Evolutionary conservation across 1,140 invertebrate species (phyloP).

Genomic region (Lysiphlebus fabarum): DNA sequence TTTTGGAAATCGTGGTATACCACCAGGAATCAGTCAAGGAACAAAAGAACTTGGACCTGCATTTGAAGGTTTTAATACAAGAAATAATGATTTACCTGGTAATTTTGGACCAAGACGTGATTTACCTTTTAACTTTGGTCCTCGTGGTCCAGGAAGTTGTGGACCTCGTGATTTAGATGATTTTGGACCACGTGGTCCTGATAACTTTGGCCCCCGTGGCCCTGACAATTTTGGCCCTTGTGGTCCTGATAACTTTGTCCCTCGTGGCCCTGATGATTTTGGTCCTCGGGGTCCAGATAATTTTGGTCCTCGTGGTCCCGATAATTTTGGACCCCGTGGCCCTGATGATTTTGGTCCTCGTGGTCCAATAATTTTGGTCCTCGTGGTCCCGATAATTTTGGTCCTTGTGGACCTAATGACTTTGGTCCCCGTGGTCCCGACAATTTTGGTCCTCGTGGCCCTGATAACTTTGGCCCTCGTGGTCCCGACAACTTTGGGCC

Average conservation of each 20-base stretch:
- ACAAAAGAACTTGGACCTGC: too few relatives aligned
- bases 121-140: too few relatives aligned
- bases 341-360: slow-evolving; percentile 15
- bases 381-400: slow-evolving; percentile 20
- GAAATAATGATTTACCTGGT: too few relatives aligned
- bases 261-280: slow-evolving; percentile 25
- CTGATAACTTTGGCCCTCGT: slow-evolving; percentile 9
- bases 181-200: not conserved
- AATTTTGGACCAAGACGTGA: not conserved
- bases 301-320: slow-evolving; percentile 20
- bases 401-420: slow-evolving; percentile 18
- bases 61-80: too few relatives aligned
- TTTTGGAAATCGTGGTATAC: slow-evolving; percentile 3
- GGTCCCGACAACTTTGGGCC: slow-evolving; percentile 20
- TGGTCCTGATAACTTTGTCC: slow-evolving; percentile 31
- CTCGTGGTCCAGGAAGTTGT: too few relatives aligned
- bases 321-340: slow-evolving; percentile 14
- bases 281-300: slow-evolving; percentile 4
- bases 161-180: not conserved
- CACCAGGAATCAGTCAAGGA: too few relatives aligned
- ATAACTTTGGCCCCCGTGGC: slow-evolving; percentile 9
- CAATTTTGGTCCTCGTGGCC: slow-evolving; percentile 11
- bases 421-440: slow-evolving; percentile 19
- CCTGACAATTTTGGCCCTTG: slow-evolving; percentile 22
- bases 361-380: slow-evolving; percentile 11